These are phyloP conservation scores for Prinia subflava DNA, from an alignment of 2,113 vertebrate genomes.

Conservation along the genomic window DNA sequence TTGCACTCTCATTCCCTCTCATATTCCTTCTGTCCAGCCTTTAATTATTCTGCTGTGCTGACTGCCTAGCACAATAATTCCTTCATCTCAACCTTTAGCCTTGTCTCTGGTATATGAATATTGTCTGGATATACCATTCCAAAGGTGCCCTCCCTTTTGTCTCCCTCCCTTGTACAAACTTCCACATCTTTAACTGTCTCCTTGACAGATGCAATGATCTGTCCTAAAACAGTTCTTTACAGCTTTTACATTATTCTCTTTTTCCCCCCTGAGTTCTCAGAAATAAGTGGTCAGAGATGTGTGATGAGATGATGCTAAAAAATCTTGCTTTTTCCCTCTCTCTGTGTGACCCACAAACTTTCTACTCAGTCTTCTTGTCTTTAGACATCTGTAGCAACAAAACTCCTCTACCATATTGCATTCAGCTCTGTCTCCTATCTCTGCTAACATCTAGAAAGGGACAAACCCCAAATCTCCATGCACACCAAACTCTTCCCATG, in stretches of 20 bases:
- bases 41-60: not conserved
- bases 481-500: not conserved
- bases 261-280: not conserved
- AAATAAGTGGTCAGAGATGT: not conserved
- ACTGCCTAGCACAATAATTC: not conserved
- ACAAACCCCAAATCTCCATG: not conserved
- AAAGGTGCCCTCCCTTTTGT: not conserved
- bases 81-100: not conserved
- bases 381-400: not conserved
- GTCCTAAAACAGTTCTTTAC: not conserved
- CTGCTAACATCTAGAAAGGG: not conserved
- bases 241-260: not conserved
- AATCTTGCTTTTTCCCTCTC: not conserved
- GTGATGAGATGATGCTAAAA: not conserved
- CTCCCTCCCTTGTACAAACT: not conserved
- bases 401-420: not conserved
- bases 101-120: not conserved
- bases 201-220: not conserved
- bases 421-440: not conserved
- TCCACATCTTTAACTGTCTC: not conserved
- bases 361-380: not conserved
- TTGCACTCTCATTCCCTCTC: not conserved
- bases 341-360: not conserved
- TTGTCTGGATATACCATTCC: not conserved
- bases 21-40: not conserved